Conservation (phyloP, 2,888 invertebrate species). For the Creontiades dilutus region DNA sequence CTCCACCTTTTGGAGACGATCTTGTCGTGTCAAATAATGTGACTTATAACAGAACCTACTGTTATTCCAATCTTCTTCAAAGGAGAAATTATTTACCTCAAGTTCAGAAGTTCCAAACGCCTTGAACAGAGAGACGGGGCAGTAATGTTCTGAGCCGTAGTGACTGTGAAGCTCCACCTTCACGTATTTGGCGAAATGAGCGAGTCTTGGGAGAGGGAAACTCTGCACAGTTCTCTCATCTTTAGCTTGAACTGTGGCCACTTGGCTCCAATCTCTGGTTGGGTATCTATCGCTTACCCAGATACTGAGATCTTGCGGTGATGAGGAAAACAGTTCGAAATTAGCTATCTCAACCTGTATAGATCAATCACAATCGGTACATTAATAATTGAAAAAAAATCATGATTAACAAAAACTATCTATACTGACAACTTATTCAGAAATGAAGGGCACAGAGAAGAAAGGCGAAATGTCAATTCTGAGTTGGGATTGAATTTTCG, state of each 20-base stretch:
- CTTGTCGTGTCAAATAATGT: no score
- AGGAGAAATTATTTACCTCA: conserved; percentile 81
- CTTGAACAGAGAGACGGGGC: conserved; percentile 96
- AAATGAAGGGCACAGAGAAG: no score
- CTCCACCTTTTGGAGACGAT: no score
- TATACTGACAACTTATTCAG: no score
- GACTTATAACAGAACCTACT: no score
- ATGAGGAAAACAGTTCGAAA: conserved; percentile 98
- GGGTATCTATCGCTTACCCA: conserved; percentile 94
- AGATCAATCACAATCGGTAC: no score
- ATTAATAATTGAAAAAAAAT: no score
- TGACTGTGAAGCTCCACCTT: conserved; percentile 91
- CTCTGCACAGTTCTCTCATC: conserved; percentile 93
- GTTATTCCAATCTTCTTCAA: background rate
- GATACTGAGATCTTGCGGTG: conserved; percentile 94
- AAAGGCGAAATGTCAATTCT: no score
- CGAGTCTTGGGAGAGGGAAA: conserved; percentile 88
- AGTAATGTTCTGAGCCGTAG: conserved; percentile 98
- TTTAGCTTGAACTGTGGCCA: conserved; percentile 92
- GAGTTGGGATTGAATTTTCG: no score
- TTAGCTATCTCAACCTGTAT: conserved; percentile 93
- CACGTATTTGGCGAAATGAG: conserved; percentile 77
- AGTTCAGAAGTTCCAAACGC: conserved; percentile 96
- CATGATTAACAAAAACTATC: no score
- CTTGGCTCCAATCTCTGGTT: conserved; percentile 92